A percentile compares a stretch with the other conserved stretches of the same genome.
phyloP scores from a whole-genome alignment of 2,113 vertebrate genomes.

The Phalacrocorax pelagicus region DNA sequence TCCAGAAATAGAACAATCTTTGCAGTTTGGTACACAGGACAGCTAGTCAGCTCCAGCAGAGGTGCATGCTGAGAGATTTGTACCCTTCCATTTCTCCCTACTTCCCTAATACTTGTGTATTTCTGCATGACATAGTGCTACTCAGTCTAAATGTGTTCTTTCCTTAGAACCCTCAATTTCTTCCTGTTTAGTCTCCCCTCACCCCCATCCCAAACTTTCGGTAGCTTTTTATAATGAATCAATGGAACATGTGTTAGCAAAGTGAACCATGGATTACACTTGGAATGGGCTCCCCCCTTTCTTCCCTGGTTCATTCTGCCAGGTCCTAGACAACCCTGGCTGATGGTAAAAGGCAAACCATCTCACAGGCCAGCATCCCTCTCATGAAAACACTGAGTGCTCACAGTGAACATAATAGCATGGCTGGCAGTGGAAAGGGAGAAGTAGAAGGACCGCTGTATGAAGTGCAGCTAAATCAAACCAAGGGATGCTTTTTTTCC shows the following conservation, averaged over 20 bases:
- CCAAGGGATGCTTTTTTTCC: background rate
- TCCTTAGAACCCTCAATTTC: background rate
- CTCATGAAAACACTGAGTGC: rapidly evolving
- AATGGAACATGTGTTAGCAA: background rate
- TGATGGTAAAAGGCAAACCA: background rate
- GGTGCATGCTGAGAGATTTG: background rate
- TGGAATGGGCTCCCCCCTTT: background rate
- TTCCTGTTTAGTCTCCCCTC: constrained; percentile 16
- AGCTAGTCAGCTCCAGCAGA: background rate
- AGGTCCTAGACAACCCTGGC: background rate
- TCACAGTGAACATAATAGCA: background rate
- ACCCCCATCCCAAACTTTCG: background rate
- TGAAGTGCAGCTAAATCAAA: background rate
- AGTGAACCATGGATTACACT: background rate
- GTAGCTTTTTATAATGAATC: background rate
- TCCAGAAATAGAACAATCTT: background rate
- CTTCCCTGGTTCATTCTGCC: background rate
- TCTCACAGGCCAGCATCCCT: background rate
- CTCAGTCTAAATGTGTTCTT: background rate
- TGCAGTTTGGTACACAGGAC: background rate
- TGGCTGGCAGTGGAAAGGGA: background rate
- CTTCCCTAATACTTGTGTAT: background rate
- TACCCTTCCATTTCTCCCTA: background rate
- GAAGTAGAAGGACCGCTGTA: background rate
- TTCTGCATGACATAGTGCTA: background rate